Base-by-base conservation (phyloP, 2,113 vertebrate species). In the Mellivora capensis region DNA sequence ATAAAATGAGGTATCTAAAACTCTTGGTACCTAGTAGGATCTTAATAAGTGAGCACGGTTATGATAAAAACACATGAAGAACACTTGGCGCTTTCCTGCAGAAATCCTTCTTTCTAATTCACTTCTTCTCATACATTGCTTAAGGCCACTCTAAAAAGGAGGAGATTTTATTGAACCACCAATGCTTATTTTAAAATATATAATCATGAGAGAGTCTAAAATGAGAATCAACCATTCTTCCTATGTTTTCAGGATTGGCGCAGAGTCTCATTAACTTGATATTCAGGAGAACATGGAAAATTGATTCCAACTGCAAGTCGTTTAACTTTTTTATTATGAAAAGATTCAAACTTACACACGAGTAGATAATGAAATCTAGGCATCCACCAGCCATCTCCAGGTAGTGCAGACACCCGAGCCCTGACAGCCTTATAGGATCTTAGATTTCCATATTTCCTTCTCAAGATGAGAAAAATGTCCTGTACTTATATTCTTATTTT, bases 1-100 rank as follows among this genome's bases (percentile, higher is more conserved):
- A 91, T 97, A 95, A 97, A 98, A 98, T 94, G 80, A 95, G 64
- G 39, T 94, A 96, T 87, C 96, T 97, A 96, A 98, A 97, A 97
- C 81, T 96, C 90, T 72, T 79, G 59, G 90, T 97, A 88, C 81
- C 95, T 95, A 95, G 97, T 92, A 94, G 93, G 84, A 97, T 94
- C 89, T 96, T 98, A 96, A 93, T 96, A 98, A 97, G 85, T 93
- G 94, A 96, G 84, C 69, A 82, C 7, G 4, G 84, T 96, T 96
- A 88, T 96, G 77, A 93, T 85, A 95, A 95, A 98, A 95, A 97
- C 54, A 93, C 62, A 92, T 71, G 96, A 96, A 87, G 93, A 96
- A 91, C 84, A 93, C 71, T 95, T 95, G 86, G 91, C 31, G 82
- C 44, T 91, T 94, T 91, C 80, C 62, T 79, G 11, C 49, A 87